These are phyloP conservation scores for Chorisops tibialis DNA, from an alignment of 2,888 invertebrate species.

Conservation along the genomic window DNA sequence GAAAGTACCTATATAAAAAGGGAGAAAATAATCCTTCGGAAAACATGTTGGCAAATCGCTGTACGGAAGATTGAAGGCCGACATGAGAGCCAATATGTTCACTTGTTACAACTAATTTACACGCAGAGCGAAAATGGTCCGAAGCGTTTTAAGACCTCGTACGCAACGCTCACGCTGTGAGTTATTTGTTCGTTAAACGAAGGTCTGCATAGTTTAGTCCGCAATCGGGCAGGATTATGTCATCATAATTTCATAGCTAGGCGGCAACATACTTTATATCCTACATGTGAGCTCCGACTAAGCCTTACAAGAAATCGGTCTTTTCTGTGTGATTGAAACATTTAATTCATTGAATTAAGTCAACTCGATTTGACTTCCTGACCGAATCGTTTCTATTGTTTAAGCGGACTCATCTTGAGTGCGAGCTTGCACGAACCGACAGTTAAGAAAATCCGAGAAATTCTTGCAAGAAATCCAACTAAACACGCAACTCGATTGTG, in stretches of 20 bases:
- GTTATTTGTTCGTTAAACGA: slow-evolving; percentile 1
- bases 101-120: slow-evolving; percentile 31
- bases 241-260: neutral
- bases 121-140: slow-evolving; percentile 13
- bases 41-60: slow-evolving; percentile 6
- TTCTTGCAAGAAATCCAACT: neutral
- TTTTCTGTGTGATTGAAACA: neutral
- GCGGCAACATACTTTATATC: neutral
- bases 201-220: neutral
- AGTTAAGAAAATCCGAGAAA: slow-evolving; percentile 21
- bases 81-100: slow-evolving; percentile 22
- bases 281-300: neutral
- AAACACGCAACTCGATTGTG: slow-evolving; percentile 4
- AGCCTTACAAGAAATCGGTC: neutral
- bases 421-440: slow-evolving; percentile 7
- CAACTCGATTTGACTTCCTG: slow-evolving; percentile 13
- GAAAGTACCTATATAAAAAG: neutral
- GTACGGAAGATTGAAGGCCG: slow-evolving; percentile 6
- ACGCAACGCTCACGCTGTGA: slow-evolving; percentile 1
- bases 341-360: slow-evolving; percentile 1
- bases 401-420: slow-evolving; percentile 7
- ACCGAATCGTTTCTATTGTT: slow-evolving; percentile 16
- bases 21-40: neutral
- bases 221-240: neutral
- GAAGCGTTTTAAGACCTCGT: neutral